phyloP scores from a whole-genome alignment of 1,140 invertebrate genomes.

The Littorina saxatilis region DNA sequence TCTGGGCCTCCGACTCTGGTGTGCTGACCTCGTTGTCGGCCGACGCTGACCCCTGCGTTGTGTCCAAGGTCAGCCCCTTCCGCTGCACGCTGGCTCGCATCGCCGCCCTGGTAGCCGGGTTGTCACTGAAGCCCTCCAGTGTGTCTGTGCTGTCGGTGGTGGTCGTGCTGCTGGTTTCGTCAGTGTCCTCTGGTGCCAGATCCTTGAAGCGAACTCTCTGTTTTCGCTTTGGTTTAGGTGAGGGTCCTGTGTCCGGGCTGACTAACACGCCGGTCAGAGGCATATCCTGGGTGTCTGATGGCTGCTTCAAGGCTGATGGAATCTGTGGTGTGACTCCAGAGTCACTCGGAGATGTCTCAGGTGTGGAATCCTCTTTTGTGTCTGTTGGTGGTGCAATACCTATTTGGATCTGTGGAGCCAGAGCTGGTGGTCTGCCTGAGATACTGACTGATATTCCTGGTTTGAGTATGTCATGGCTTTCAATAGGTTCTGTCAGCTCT shows the following conservation, averaged over 20 bases:
- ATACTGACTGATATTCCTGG: background rate
- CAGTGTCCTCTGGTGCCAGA: slow-evolving; percentile 33
- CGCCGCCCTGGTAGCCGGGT: background rate
- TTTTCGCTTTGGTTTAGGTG: slow-evolving; percentile 26
- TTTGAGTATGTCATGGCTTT: background rate
- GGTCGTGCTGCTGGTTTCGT: slow-evolving; percentile 24
- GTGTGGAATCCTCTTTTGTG: background rate
- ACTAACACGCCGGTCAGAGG: background rate
- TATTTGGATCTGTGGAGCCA: background rate
- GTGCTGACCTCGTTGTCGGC: slow-evolving; percentile 39
- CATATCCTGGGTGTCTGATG: background rate
- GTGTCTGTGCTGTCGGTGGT: slow-evolving; percentile 33
- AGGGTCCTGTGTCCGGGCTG: background rate
- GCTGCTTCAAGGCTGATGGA: background rate
- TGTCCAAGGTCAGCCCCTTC: slow-evolving; percentile 31
- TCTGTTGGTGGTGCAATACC: background rate
- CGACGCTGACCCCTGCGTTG: background rate
- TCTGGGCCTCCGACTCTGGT: slow-evolving; percentile 43
- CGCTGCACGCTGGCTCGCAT: slow-evolving; percentile 28
- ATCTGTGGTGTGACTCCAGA: background rate
- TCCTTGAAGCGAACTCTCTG: slow-evolving; percentile 48
- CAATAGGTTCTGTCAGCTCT: background rate
- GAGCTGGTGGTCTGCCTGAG: background rate
- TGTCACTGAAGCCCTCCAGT: background rate
- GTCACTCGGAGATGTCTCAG: background rate